These are phyloP conservation scores for Listrodromus nycthemerus DNA, from an alignment of 2,888 invertebrate species.

Conservation along the genomic window DNA sequence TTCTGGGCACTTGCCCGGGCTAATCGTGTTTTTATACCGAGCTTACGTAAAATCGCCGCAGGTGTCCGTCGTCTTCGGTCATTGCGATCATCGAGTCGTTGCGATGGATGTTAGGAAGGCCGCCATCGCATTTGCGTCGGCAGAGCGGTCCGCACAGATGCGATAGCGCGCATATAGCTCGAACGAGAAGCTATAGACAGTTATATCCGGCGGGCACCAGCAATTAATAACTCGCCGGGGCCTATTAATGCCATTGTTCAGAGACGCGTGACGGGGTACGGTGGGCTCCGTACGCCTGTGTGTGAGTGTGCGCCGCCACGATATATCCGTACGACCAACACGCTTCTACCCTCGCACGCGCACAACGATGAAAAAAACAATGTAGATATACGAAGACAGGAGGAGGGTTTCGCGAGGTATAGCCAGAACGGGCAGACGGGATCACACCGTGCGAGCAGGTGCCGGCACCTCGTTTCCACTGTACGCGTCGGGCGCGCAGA, in stretches of 20 bases:
- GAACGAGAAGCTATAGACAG: slow-evolving; percentile 81
- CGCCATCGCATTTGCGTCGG: slow-evolving; percentile 34
- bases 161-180: slow-evolving; percentile 30
- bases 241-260: slow-evolving; percentile 84
- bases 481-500: slow-evolving; percentile 47
- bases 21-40: neutral
- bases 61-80: slow-evolving; percentile 4
- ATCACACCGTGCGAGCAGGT: slow-evolving; percentile 78
- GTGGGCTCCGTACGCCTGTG: slow-evolving; percentile 64
- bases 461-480: slow-evolving; percentile 71
- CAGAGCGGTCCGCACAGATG: slow-evolving; percentile 55
- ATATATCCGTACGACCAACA: slow-evolving; percentile 46
- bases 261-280: slow-evolving; percentile 83
- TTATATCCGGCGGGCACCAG: slow-evolving; percentile 83
- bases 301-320: slow-evolving; percentile 47
- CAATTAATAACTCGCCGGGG: slow-evolving; percentile 84
- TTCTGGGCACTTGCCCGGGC: neutral
- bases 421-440: slow-evolving; percentile 46
- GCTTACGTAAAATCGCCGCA: slow-evolving; percentile 1
- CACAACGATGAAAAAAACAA: neutral
- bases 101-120: neutral
- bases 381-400: slow-evolving; percentile 17
- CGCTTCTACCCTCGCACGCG: slow-evolving; percentile 19
- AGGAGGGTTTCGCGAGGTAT: slow-evolving; percentile 18
- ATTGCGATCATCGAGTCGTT: slow-evolving; percentile 9